Evolutionary conservation across 2,113 vertebrate species (phyloP).

Genomic region (Sterna hirundo): DNA sequence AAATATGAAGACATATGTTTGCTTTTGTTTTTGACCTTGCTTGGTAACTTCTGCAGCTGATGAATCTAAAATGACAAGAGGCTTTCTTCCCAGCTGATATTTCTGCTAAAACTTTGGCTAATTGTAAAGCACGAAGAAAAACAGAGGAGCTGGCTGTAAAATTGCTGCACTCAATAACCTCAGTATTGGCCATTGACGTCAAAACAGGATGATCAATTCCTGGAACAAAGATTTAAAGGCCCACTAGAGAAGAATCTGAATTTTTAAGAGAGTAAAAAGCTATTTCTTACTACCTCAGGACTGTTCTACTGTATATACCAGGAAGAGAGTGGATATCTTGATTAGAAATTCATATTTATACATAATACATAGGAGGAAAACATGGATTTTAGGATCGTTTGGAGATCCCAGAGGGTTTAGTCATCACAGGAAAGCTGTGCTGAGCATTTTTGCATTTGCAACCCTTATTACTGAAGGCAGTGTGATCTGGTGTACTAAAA

Average conservation of each 20-base stretch:
- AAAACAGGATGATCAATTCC: conserved; percentile 33
- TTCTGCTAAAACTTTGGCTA: conserved; percentile 23
- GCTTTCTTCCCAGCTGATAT: background rate
- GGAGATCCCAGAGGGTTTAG: background rate
- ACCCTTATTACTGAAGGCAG: background rate
- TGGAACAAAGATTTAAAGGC: conserved; percentile 49
- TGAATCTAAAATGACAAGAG: conserved; percentile 19
- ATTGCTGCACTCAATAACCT: conserved; percentile 26
- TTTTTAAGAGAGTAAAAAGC: conserved; percentile 4
- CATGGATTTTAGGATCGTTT: background rate
- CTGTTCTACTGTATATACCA: background rate
- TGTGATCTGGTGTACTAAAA: background rate
- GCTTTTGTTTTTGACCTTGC: conserved; percentile 40
- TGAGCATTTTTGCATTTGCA: background rate
- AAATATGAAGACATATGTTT: conserved; percentile 43
- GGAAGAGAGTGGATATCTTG: background rate
- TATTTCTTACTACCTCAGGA: background rate
- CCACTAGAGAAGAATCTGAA: conserved; percentile 4
- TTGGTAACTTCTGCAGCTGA: background rate
- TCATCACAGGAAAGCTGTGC: background rate
- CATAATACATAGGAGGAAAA: background rate
- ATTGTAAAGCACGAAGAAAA: conserved; percentile 41
- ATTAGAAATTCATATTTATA: conserved; percentile 21
- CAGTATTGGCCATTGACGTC: conserved; percentile 2
- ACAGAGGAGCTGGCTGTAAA: conserved; percentile 11